Evolutionary conservation across 2,113 vertebrate species (phyloP), one percentile per base, ranked within the genome.

Genomic region (Dipodomys merriami): DNA sequence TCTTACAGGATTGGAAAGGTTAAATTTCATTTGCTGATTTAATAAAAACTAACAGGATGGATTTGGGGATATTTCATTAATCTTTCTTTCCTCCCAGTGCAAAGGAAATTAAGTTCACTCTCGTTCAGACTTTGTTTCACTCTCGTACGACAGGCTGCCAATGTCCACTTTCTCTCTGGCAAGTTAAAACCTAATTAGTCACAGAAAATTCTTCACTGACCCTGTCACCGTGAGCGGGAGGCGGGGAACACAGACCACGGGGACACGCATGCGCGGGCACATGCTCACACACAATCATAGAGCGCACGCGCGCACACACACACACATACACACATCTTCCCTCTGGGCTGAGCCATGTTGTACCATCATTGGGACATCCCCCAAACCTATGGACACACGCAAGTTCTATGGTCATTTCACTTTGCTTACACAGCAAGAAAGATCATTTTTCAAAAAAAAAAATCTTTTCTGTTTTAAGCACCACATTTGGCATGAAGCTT

Each of bases 21-120:
- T 98, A 97, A 98, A 98, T 99, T 99, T 99, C 99, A 98, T 98
- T 98, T 98, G 97, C 98, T 99, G 99, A 99, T 99, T 99, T 99
- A 99, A 99, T 99, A 99, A 99, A 99, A 99, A 98, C 98, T 98
- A 99, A 99, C 99, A 99, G 99, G 99, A 99, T 98, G 98, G 99
- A 99, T 99, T 99, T 99, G 98, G 98, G 99, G 99, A 99, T 99
- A 99, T 99, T 99, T 99, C 98, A 99, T 99, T 99, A 99, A 99
- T 99, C 99, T 99, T 98, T 98, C 98, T 98, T 98, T 98, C 98
- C 98, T 99, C 98, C 99, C 98, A 98, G 98, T 98, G 98, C 98
- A 98, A 98, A 99, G 99, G 98, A 99, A 99, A 99, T 99, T 98
- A 99, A 98, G 98, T 98, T 97, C 98, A 99, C 98, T 98, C 97